phyloP scores from a whole-genome alignment of 2,113 vertebrate genomes.

The Gobius niger region DNA sequence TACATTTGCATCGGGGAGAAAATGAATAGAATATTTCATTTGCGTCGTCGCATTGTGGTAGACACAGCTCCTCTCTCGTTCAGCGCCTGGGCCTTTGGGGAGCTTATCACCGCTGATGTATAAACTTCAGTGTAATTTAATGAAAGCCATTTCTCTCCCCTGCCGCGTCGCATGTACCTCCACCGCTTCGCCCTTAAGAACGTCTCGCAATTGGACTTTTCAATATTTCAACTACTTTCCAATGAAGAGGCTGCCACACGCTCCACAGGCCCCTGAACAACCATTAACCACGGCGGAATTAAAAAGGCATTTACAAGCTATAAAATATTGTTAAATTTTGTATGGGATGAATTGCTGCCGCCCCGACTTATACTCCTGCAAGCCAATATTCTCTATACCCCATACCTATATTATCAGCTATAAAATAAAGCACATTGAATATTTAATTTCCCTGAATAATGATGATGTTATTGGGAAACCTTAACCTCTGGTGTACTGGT shows the following conservation, averaged over 20 bases:
- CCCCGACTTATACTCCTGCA: no score
- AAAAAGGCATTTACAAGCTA: not conserved
- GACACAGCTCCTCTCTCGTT: constrained; percentile 32
- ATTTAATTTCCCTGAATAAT: not conserved
- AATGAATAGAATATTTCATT: constrained; percentile 42
- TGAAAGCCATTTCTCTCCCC: constrained; percentile 49
- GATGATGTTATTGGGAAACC: not conserved
- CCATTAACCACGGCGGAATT: constrained; percentile 1
- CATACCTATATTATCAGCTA: not conserved
- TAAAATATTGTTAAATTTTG: not conserved
- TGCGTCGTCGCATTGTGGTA: not conserved
- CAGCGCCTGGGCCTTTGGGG: constrained; percentile 16
- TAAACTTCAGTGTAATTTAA: constrained; percentile 63
- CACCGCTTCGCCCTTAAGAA: constrained; percentile 28
- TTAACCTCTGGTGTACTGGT: not conserved
- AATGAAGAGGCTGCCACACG: constrained; percentile 1
- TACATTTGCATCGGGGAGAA: constrained; percentile 16
- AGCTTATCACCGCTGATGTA: constrained; percentile 57
- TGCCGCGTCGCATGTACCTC: constrained; percentile 28
- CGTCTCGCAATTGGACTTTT: constrained; percentile 44
- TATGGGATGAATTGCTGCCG: not conserved
- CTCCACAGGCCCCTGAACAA: constrained; percentile 14
- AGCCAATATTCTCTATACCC: not conserved
- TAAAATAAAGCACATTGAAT: not conserved
- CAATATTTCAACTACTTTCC: constrained; percentile 15